These are phyloP conservation scores for Cyanoderma ruficeps DNA, from an alignment of 2,113 vertebrate genomes.

Conservation along the genomic window DNA sequence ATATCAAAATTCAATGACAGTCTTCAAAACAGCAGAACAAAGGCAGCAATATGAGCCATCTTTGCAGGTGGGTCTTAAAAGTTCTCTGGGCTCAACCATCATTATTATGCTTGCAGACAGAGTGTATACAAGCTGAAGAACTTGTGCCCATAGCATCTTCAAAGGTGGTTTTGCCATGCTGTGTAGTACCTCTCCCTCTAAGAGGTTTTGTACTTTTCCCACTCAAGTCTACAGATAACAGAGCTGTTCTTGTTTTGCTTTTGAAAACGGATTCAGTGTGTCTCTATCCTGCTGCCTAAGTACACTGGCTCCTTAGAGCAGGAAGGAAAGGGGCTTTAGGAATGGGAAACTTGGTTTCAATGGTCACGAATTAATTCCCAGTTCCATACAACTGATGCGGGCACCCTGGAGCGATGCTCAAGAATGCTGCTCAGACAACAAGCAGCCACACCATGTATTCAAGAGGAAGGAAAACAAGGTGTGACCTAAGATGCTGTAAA, in stretches of 20 bases:
- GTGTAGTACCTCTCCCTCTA: not conserved
- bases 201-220: not conserved
- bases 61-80: not conserved
- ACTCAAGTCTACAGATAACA: not conserved
- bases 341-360: not conserved
- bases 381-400: not conserved
- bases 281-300: not conserved
- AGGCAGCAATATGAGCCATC: not conserved
- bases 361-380: not conserved
- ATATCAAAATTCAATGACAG: not conserved
- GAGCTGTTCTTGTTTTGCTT: not conserved
- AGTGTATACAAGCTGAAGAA: not conserved
- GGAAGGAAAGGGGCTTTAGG: not conserved
- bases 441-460: not conserved
- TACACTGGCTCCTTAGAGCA: not conserved
- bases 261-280: not conserved
- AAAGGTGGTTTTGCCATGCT: not conserved
- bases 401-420: not conserved
- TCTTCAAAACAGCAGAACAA: not conserved
- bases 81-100: not conserved
- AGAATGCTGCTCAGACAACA: not conserved
- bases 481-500: not conserved
- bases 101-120: not conserved
- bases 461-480: not conserved
- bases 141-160: not conserved